Evolutionary conservation across 2,113 vertebrate species (phyloP), one percentile per base, ranked within the genome.

Genomic region (Petroica traversi): DNA sequence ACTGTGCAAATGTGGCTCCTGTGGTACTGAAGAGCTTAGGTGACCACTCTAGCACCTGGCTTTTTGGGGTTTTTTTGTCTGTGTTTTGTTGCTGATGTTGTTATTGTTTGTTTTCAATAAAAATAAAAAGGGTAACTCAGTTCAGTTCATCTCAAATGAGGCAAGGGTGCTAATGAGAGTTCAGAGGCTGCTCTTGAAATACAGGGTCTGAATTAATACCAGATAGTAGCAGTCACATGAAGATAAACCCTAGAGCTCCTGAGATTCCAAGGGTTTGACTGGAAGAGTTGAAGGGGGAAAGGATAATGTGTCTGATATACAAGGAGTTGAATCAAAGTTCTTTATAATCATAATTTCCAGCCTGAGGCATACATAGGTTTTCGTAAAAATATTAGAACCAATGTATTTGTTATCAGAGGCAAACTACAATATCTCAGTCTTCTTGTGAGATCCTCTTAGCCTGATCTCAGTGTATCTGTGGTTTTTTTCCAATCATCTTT

Each of bases 401-500:
- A 9, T 54, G 20, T 58, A 19, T 73, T 63, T 80, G 13, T 86
- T 86, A 46, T 40, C 14, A 61, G 58, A 72, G 26, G 23, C 16
- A 68, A 66, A 14, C n/a, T 64, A 45, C 8, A 29, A 17, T 19
- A 2, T 64, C 72, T 66, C 38, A 25, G 19, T 49, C 31, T 79
- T n/a, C 31, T 34, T 49, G 40, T 77, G 46, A 85, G 79, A 90
- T 43, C 25, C 54, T 28, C 29, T 54, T 96, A 92, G 23, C n/a
- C 9, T 57, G 33, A 58, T 83, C 18, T 49, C 18, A 29, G 17
- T 43, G 22, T 76, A 51, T 68, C 62, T 8, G 1, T 85, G 22
- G n/a, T 62, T 69, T 78, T 78, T 88, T 92, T 82, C 62, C 51
- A 24, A 9, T 83, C 41, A 61, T 88, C 71, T 92, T 91, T 83